Evolutionary conservation across 2,113 vertebrate species (phyloP), one percentile per base, ranked within the genome.

Genomic region (Chaenocephalus aceratus): DNA sequence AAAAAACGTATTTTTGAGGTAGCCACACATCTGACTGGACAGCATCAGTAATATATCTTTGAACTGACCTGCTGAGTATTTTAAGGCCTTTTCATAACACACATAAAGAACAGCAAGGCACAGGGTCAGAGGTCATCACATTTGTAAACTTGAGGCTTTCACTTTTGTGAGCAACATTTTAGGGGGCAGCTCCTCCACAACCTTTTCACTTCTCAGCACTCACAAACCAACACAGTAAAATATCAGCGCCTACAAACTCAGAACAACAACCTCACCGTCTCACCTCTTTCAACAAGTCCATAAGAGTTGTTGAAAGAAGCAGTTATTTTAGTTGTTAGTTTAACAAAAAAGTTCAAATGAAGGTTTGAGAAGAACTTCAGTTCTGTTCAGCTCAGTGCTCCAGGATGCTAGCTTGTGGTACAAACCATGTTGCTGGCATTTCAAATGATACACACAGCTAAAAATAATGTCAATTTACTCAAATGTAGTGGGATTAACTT

Each of bases 31-130:
- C 70, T 85, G 85, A 85, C 84, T 71, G 83, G 85, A 87, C 82
- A 79, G 81, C 67, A 89, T 90, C 67, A 74, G 69, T 83, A 62
- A 83, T 68, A 84, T 66, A 85, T 86, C 60, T 88, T 79, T 80
- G 72, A 85, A 85, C 58, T 59, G 86, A 86, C 82, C 76, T 26
- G 18, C 44, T 61, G 68, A 73, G 64, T 59, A 63, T 77, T 77
- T 79, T 88, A 91, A 93, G 89, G 89, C 86, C 83, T 89, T 92
- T 83, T 83, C 54, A 68, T 75, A 80, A 87, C 77, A 89, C 72
- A 64, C 61, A 82, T 72, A 61, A 92, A 88, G 63, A 84, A 88
- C 75, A 88, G 66, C 89, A 93, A 93, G 93, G 90, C 92, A 94
- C 93, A 87, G 76, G 81, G 61, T 73, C 83, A 86, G 80, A 85